Evolutionary conservation across 2,113 vertebrate species (phyloP), one percentile per base, ranked within the genome.

Genomic region (Diphyllodes magnificus): DNA sequence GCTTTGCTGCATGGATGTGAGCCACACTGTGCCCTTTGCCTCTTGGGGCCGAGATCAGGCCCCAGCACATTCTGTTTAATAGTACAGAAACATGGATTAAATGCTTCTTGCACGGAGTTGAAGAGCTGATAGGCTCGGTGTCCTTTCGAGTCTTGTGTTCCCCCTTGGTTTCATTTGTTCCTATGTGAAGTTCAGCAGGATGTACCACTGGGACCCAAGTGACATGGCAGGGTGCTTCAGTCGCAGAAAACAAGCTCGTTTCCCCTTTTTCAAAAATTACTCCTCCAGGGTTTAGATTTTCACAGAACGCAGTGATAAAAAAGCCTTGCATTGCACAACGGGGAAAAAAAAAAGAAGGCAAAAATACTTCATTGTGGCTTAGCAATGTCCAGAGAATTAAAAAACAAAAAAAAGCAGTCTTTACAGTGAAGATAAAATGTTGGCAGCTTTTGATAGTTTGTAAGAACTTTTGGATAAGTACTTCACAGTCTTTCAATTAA

Each of bases 321-420:
- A 71, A 60, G 10, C 31, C 31, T 81, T 53, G 25, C 1, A 0
- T 20, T 65, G 15, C 47, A 33, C 31, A 30, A 16, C 0, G 2
- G 13, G 12, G 42, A 0, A 21, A 47, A 3, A 14, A 14, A 40
- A 73, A 31, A 13, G 45, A 60, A 37, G 30, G 31, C 44, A 64
- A 30, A 85, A 64, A 39, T 85, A 82, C 23, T 63, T 47, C 51
- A 53, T 10, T 23, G 33, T 65, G n/a, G 17, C 42, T 68, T 73
- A 82, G 40, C 37, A 53, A 35, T 70, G 79, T 28, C 56, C 35
- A 93, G 71, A 70, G 54, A 76, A 50, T 49, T 47, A 1, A 17
- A 70, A 31, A 51, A n/a, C 11, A 18, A 53, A 22, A 13, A 9
- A 25, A 49, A 4, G 0, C 6, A 59, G 12, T 24, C 15, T 37